Evolutionary conservation across 2,113 vertebrate species (phyloP), one percentile per base, ranked within the genome.

Genomic region (Nothobranchius kuhntae): DNA sequence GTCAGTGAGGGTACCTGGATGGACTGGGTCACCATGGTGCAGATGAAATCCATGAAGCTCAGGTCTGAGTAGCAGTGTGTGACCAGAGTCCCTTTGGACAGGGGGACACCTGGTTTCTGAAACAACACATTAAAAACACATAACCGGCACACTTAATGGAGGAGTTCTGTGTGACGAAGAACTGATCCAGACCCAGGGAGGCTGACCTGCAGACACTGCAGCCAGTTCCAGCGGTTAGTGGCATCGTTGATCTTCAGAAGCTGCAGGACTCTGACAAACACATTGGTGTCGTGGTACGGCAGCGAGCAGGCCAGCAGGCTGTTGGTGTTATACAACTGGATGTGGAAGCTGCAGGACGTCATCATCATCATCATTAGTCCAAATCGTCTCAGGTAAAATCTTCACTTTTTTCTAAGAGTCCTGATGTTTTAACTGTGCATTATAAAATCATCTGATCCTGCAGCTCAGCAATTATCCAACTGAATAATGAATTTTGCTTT

Each of bases 11-110:
- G 82, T 86, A 98, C 98, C 95, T 98, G 94, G 47, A 96, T 91
- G 77, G 96, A 92, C 44, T 84, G 93, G 56, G 94, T 93, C 73
- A 97, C 96, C 76, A 98, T 73, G 40, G 81, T 92, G 89, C 97
- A 99, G 88, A 99, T 93, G 73, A 99, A 98, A 90, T 99, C 95
- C 95, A 99, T 95, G 89, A 99, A 99, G 78, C 94, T 85, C 86
- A 98, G 89, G 80, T 99, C 96, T 81, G 95, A 94, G 92, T 94
- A 94, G 82, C 97, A 98, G 91, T 96, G 98, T 21, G 94, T 95
- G 83, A 98, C 90, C 61, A 99, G 88, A 21, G 96, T 89, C 35
- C 94, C 93, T 80, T 91, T 93, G 68, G 97, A 94, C 68, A 99
- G 78, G 0, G 96, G 96, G 11, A 98, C 94, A 11, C 97, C 96